These are phyloP conservation scores for Sarotherodon lohbergeri DNA, from an alignment of 2,113 vertebrate species.

Conservation along the genomic window DNA sequence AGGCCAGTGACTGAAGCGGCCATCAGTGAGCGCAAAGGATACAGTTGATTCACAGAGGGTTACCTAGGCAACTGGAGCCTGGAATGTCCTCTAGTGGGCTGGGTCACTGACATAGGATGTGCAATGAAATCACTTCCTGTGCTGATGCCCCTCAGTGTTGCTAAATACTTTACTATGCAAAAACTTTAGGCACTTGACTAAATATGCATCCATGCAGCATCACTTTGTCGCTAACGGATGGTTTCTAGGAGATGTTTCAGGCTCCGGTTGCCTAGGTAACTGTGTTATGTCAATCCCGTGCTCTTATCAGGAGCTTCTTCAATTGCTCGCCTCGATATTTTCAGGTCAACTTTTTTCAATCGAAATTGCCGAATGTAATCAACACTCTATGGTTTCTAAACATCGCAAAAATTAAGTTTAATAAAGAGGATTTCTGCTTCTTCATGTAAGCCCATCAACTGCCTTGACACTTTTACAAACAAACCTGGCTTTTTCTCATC, in stretches of 20 bases:
- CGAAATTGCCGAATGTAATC: rapidly evolving
- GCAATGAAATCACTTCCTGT: not conserved
- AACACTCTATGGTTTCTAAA: not conserved
- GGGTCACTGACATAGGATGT: not conserved
- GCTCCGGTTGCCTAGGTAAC: not conserved
- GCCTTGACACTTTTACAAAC: not conserved
- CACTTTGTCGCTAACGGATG: not conserved
- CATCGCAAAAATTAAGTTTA: not conserved
- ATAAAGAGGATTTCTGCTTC: not conserved
- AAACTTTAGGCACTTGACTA: not conserved
- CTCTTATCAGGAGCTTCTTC: not conserved
- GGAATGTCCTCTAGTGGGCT: not conserved
- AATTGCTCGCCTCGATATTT: not conserved
- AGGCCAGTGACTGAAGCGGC: not conserved
- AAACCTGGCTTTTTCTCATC: not conserved
- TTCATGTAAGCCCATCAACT: not conserved
- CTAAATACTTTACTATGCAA: not conserved
- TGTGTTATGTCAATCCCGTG: not conserved
- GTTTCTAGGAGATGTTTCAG: not conserved
- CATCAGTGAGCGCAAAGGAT: not conserved
- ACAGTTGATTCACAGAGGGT: not conserved
- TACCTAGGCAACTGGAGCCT: not conserved
- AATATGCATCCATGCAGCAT: not conserved
- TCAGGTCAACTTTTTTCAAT: not conserved
- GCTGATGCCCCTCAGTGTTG: not conserved